Conservation (phyloP, 2,888 invertebrate species). For the Dimorphilus gyrociliatus region DNA sequence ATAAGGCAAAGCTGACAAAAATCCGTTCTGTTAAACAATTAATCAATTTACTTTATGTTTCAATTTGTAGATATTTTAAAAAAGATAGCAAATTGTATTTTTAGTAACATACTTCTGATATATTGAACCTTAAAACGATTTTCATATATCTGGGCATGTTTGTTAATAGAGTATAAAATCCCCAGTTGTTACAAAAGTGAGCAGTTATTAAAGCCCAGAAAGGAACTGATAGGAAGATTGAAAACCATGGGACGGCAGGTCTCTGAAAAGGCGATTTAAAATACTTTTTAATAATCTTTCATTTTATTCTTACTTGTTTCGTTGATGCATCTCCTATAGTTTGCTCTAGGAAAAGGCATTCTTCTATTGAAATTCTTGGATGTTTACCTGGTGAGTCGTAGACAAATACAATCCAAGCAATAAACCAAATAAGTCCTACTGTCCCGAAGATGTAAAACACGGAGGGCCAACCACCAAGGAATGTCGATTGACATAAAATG, state of each 20-base stretch:
- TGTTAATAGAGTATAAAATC: slow-evolving; percentile 9
- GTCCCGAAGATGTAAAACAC: slow-evolving; percentile 15
- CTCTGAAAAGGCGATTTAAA: no score
- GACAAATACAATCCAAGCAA: slow-evolving; percentile 22
- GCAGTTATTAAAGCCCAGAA: slow-evolving; percentile 9
- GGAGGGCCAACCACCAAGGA: slow-evolving; percentile 44
- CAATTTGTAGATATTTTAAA: no score
- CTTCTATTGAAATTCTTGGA: slow-evolving; percentile 24
- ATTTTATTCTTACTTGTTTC: neutral
- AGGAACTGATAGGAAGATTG: slow-evolving; percentile 7
- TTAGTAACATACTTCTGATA: slow-evolving; percentile 10
- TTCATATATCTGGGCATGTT: slow-evolving; percentile 12
- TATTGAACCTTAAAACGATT: slow-evolving; percentile 11
- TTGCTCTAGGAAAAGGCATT: slow-evolving; percentile 28
- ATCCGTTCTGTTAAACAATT: slow-evolving; percentile 51
- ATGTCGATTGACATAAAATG: slow-evolving; percentile 49
- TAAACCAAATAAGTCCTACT: slow-evolving; percentile 25
- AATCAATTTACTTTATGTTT: no score
- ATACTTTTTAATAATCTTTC: neutral
- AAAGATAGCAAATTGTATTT: no score
- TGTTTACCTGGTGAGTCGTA: slow-evolving; percentile 24
- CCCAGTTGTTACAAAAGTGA: slow-evolving; percentile 10
- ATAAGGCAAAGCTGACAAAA: slow-evolving; percentile 70
- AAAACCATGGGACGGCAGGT: slow-evolving; percentile 5
- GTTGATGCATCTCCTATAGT: slow-evolving; percentile 15